Conservation (phyloP, 2,113 vertebrate species). For the Nesoenas mayeri region DNA sequence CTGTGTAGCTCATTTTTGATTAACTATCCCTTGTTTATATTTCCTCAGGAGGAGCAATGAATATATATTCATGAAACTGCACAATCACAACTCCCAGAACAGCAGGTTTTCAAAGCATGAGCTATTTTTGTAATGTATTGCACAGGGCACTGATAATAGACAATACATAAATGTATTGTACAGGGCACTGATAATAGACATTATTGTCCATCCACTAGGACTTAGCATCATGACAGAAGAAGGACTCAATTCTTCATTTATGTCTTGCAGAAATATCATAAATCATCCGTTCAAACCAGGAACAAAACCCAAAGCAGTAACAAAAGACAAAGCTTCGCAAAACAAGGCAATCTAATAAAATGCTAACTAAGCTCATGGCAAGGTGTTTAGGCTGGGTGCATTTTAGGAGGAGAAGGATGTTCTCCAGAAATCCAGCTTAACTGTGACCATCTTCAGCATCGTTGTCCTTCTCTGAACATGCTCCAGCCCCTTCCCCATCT, state of each 20-base stretch:
- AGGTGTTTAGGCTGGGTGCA: neutral
- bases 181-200: neutral
- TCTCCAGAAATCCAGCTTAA: neutral
- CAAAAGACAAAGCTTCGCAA: neutral
- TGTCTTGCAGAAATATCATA: neutral
- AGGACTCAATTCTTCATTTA: neutral
- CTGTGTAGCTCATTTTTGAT: neutral
- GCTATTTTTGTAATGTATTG: neutral
- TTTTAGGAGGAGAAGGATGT: neutral
- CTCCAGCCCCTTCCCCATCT: no score
- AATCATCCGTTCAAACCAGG: neutral
- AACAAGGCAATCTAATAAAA: neutral
- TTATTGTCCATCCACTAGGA: neutral
- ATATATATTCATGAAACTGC: neutral
- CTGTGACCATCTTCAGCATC: neutral
- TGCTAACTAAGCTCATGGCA: neutral
- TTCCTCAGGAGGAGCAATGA: neutral
- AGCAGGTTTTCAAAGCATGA: neutral
- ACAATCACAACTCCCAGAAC: neutral
- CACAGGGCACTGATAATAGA: neutral
- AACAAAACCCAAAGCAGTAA: neutral
- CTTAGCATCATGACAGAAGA: neutral
- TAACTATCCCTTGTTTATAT: neutral
- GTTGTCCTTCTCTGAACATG: no score
- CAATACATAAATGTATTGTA: neutral